Conservation (phyloP, 2,797 vertebrate genomes). For the Molossus alvarezi region DNA sequence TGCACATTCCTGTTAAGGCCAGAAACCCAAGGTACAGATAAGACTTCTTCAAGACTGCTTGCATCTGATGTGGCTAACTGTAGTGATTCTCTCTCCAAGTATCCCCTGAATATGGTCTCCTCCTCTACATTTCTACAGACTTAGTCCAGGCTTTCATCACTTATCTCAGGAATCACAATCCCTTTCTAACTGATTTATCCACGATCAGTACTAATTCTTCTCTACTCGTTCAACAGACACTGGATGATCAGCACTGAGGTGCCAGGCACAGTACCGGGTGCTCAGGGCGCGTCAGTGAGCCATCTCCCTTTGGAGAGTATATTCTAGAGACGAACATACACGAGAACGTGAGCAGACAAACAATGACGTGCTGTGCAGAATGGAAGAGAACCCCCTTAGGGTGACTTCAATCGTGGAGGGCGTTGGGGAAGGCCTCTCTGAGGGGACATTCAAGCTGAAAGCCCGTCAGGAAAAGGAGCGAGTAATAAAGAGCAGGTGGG, state of each 20-base stretch:
- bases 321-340: not conserved
- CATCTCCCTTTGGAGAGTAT: not conserved
- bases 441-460: not conserved
- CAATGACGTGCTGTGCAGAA: not conserved
- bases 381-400: not conserved
- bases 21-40: not conserved
- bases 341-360: not conserved
- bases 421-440: not conserved
- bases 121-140: not conserved
- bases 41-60: not conserved
- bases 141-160: not conserved
- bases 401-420: not conserved
- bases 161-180: not conserved
- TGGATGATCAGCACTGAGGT: not conserved
- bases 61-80: not conserved
- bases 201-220: not conserved
- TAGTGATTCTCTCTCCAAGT: not conserved
- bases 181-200: slow-evolving; percentile 3
- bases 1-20: not conserved
- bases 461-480: not conserved
- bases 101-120: not conserved
- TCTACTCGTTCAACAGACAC: not conserved
- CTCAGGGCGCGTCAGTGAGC: not conserved
- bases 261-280: not conserved
- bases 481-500: not conserved